Conservation (phyloP, 2,797 vertebrate genomes). For the Anableps anableps region DNA sequence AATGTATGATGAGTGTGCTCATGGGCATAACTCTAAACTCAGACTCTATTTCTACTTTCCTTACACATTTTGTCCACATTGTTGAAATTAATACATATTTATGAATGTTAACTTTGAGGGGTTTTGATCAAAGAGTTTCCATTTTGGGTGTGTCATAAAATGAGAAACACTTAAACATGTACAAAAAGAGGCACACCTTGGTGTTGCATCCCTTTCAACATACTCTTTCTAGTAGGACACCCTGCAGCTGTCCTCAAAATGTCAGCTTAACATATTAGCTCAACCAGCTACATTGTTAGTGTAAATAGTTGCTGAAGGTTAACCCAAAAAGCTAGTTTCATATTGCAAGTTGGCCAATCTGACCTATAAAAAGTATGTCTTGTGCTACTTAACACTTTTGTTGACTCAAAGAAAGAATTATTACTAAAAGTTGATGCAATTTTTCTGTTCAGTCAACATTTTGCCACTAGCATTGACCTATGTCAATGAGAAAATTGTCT, state of each 20-base stretch:
- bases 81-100: background rate
- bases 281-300: background rate
- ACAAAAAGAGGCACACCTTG: background rate
- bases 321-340: background rate
- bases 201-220: background rate
- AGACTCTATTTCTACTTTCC: constrained; percentile 21
- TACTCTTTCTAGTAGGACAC: background rate
- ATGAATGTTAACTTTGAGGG: too few relatives aligned
- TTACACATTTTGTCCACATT: background rate
- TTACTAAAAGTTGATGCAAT: background rate
- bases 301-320: constrained; percentile 2
- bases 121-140: background rate
- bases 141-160: background rate
- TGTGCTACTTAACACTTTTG: constrained; percentile 2
- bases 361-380: background rate
- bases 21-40: constrained; percentile 32
- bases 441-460: background rate
- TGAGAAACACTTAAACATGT: background rate
- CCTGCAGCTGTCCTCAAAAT: constrained; percentile 15
- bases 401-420: background rate
- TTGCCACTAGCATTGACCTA: background rate
- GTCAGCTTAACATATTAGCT: constrained; percentile 11
- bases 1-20: constrained; percentile 41
- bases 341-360: background rate
- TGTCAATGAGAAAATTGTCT: too few relatives aligned